Conservation (phyloP, 1,140 invertebrate species). For the Halyomorpha halys region DNA sequence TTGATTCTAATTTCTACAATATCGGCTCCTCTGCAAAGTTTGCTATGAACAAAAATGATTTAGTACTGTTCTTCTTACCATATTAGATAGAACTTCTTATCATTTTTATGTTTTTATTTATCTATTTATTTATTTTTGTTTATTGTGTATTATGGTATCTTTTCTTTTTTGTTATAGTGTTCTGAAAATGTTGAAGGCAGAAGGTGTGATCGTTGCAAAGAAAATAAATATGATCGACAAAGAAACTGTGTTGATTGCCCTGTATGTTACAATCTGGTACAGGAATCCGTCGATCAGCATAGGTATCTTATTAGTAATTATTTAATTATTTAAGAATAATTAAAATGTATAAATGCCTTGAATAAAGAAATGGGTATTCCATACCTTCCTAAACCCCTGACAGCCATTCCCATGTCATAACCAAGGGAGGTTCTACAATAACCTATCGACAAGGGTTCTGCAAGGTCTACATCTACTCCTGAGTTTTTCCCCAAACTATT, state of each 20-base stretch:
- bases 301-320: not conserved
- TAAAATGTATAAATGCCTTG: too few species aligned
- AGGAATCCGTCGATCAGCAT: slow-evolving; percentile 75
- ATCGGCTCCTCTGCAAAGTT: too few species aligned
- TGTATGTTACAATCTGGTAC: slow-evolving; percentile 85
- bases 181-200: slow-evolving; percentile 82
- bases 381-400: too few species aligned
- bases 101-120: not conserved
- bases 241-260: slow-evolving; percentile 82
- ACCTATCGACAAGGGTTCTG: too few species aligned
- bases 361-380: too few species aligned
- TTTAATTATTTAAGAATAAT: too few species aligned
- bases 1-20: too few species aligned
- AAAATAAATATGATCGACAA: slow-evolving; percentile 80
- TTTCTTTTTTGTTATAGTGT: slow-evolving; percentile 42
- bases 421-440: too few species aligned
- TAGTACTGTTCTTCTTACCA: not conserved
- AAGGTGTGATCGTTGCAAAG: slow-evolving; percentile 84
- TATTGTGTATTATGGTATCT: not conserved
- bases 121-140: not conserved
- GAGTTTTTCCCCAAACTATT: too few species aligned
- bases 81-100: not conserved
- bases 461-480: too few species aligned
- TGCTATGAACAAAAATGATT: too few species aligned
- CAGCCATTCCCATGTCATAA: too few species aligned